These are phyloP conservation scores for Caloenas nicobarica DNA, from an alignment of 2,113 vertebrate species.

Conservation along the genomic window DNA sequence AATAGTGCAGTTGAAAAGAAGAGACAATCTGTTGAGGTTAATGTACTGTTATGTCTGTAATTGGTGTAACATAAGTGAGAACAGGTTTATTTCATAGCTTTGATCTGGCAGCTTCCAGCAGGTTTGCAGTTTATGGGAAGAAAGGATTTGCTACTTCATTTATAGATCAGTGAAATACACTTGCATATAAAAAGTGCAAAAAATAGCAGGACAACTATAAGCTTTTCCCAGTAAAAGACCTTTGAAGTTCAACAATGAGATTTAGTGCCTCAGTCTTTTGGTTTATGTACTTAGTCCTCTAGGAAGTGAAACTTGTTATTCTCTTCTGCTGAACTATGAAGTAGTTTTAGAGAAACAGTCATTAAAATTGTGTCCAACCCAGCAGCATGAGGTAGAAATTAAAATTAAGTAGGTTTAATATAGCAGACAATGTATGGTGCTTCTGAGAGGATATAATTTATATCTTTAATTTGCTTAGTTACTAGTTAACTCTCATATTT, in stretches of 20 bases:
- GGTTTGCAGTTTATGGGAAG: slow-evolving; percentile 8
- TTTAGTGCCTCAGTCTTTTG: background rate
- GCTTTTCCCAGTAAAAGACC: background rate
- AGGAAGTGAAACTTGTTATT: background rate
- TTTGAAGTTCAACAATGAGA: slow-evolving; percentile 29
- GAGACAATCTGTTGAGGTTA: background rate
- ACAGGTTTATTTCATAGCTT: slow-evolving; percentile 18
- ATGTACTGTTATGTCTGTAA: background rate
- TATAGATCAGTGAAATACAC: slow-evolving; percentile 2
- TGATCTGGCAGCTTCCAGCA: slow-evolving; percentile 37
- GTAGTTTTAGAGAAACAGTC: background rate
- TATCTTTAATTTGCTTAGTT: background rate
- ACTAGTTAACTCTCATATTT: background rate
- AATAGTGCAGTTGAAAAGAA: background rate
- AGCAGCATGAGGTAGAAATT: background rate
- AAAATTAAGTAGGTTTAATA: background rate
- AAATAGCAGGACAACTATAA: background rate
- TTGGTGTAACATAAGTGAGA: background rate
- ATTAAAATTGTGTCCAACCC: background rate
- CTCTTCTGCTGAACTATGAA: background rate
- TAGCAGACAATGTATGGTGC: background rate
- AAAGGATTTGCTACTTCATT: slow-evolving; percentile 40
- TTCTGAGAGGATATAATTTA: background rate
- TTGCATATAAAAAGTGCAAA: slow-evolving; percentile 12
- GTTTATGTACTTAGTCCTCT: slow-evolving; percentile 1